Conservation (phyloP, 1,140 invertebrate genomes). For the Conopomorpha cramerella region DNA sequence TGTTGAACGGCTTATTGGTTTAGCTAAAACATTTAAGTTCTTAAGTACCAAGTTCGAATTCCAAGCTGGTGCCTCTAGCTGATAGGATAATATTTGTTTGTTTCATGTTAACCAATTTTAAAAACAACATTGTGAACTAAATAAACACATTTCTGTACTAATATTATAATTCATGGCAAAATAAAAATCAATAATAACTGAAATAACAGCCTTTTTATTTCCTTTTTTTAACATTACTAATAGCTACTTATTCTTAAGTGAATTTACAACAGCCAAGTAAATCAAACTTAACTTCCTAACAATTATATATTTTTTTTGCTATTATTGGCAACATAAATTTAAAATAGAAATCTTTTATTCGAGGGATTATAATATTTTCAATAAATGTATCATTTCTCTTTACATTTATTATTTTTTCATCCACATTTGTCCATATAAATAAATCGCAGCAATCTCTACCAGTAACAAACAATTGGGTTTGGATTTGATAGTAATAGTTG, state of each 20-base stretch:
- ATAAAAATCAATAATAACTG: background rate
- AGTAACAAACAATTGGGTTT: background rate
- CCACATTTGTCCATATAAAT: background rate
- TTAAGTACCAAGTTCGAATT: background rate
- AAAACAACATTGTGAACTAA: too few relatives aligned
- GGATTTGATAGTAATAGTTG: background rate
- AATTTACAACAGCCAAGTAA: too few relatives aligned
- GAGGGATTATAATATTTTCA: background rate
- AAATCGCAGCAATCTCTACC: background rate
- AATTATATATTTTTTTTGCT: constrained; percentile 1
- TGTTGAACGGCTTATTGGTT: constrained; percentile 2
- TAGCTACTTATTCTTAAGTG: background rate
- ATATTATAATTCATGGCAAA: too few relatives aligned
- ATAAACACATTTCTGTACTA: too few relatives aligned
- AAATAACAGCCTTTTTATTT: background rate
- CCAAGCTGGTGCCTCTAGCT: background rate
- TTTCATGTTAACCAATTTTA: constrained; percentile 4
- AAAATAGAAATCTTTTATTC: background rate
- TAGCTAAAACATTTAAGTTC: constrained; percentile 4
- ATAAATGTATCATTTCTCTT: background rate
- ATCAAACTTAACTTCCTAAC: background rate
- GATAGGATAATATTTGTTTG: constrained; percentile 4
- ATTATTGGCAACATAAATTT: background rate
- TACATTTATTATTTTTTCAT: constrained; percentile 1
- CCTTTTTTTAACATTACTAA: background rate